Conservation (phyloP, 2,888 invertebrate species). For the Perizoma flavofasciatum region DNA sequence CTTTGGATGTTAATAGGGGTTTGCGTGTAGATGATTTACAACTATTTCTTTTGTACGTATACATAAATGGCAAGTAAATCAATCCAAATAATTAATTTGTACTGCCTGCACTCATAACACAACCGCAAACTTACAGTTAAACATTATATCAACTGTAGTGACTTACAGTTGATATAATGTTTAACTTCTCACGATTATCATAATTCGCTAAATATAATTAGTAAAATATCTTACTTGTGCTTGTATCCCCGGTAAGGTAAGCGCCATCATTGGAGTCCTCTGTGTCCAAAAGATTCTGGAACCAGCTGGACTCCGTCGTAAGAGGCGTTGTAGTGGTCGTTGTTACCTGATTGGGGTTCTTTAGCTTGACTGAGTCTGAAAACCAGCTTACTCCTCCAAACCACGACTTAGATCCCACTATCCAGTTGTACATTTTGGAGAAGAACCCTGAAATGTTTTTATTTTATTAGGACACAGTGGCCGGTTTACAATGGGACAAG, state of each 20-base stretch:
- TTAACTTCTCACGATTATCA: constrained; percentile 9
- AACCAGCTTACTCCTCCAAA: constrained; percentile 78
- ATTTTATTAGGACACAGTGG: background rate
- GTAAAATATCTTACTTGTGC: constrained; percentile 41
- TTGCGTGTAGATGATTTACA: too few relatives aligned
- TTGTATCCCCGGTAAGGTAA: constrained; percentile 43
- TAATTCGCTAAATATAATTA: constrained; percentile 1
- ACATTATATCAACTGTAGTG: too few relatives aligned
- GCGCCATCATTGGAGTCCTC: constrained; percentile 65
- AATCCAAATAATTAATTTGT: too few relatives aligned
- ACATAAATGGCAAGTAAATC: too few relatives aligned
- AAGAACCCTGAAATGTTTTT: constrained; percentile 58
- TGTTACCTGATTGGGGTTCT: constrained; percentile 52
- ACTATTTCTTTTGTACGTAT: too few relatives aligned
- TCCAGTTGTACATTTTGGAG: constrained; percentile 66
- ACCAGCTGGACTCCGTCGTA: constrained; percentile 66
- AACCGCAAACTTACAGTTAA: background rate
- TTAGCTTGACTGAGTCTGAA: constrained; percentile 46
- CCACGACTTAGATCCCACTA: constrained; percentile 68
- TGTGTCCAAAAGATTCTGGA: constrained; percentile 66
- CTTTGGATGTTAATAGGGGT: too few relatives aligned
- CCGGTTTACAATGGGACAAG: background rate
- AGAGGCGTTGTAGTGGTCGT: constrained; percentile 57
- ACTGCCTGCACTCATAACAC: background rate
- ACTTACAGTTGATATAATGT: background rate